Evolutionary conservation across 2,797 vertebrate genomes (phyloP).

Genomic region (Steatocranus sp.): DNA sequence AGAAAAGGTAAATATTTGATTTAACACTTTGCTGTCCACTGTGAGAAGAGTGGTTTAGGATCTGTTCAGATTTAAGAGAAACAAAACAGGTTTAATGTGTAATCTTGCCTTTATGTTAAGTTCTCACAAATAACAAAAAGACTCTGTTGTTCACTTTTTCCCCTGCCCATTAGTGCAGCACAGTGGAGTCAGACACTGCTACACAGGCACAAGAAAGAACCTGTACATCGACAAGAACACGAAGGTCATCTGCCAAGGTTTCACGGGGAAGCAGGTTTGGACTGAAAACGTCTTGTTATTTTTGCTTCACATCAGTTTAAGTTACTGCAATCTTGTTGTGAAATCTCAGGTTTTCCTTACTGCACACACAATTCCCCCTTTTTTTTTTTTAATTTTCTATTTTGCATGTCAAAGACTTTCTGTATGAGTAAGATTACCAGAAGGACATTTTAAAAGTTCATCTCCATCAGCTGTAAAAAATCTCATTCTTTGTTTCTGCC

Average conservation of each 20-base stretch:
- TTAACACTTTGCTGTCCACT: background rate
- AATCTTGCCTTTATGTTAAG: background rate
- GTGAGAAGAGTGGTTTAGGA: background rate
- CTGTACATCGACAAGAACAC: constrained; percentile 89
- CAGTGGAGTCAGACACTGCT: constrained; percentile 88
- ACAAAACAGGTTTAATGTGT: background rate
- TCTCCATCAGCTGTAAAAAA: background rate
- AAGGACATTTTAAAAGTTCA: background rate
- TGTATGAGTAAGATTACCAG: background rate
- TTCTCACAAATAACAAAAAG: background rate
- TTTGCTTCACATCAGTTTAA: background rate
- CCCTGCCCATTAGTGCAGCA: constrained; percentile 82
- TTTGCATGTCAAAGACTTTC: background rate
- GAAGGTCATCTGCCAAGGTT: constrained; percentile 97
- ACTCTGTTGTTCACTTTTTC: background rate
- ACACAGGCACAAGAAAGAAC: constrained; percentile 82
- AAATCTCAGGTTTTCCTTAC: background rate
- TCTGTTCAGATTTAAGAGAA: background rate
- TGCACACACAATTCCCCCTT: background rate
- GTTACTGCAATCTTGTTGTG: background rate
- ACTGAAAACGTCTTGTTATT: background rate
- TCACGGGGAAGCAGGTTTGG: constrained; percentile 98
- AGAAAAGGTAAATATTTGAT: background rate
- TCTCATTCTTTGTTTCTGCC: background rate
- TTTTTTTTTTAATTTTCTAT: no score